Conservation (phyloP, 2,797 vertebrate genomes). For the Chloroceryle inda region DNA sequence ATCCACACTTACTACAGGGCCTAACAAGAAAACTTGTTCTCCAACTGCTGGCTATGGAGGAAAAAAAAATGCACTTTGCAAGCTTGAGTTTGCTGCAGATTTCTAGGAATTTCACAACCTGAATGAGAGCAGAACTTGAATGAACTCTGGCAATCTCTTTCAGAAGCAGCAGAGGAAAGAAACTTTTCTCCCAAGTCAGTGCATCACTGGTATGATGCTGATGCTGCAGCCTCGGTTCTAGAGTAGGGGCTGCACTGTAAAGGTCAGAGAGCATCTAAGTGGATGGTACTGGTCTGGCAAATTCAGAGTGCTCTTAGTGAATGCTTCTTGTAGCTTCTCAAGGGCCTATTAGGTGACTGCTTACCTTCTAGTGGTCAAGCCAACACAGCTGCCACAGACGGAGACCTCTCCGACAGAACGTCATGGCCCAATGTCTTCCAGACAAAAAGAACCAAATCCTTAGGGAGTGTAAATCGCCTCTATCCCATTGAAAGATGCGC, state of each 20-base stretch:
- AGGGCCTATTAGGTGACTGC: not conserved
- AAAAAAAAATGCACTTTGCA: not conserved
- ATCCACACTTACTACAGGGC: not conserved
- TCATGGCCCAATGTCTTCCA: not conserved
- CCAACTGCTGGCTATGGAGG: not conserved
- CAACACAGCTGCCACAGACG: not conserved
- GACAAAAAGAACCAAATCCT: not conserved
- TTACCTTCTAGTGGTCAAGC: not conserved
- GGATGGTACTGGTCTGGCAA: not conserved
- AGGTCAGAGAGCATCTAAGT: not conserved
- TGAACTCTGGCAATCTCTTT: not conserved
- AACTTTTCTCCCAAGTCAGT: not conserved
- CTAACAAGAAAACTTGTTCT: not conserved
- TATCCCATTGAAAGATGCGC: not conserved
- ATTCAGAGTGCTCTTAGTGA: not conserved
- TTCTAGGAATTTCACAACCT: not conserved
- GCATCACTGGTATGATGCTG: not conserved
- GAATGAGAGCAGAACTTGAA: not conserved
- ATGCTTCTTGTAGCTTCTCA: not conserved
- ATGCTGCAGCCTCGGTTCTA: not conserved
- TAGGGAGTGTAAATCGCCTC: not conserved
- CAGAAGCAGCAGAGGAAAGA: not conserved
- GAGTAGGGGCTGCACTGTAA: not conserved
- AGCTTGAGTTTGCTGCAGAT: not conserved
- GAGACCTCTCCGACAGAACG: not conserved